These are phyloP conservation scores for Chrysolina oricalcia DNA, from an alignment of 2,888 invertebrate genomes.

Conservation along the genomic window DNA sequence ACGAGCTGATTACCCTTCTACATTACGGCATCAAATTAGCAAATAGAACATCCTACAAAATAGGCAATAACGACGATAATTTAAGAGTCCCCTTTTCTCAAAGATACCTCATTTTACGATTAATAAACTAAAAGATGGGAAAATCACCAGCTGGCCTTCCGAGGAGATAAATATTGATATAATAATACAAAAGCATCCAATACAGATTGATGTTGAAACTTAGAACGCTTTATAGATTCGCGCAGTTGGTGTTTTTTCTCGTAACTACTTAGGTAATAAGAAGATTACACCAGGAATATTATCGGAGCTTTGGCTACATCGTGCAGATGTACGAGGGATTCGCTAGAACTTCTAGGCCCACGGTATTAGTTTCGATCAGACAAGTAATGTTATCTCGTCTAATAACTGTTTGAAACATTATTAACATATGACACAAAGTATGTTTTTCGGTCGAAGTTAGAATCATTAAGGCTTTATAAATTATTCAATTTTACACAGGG, in stretches of 20 bases:
- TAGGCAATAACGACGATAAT: conserved; percentile 43
- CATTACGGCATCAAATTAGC: conserved; percentile 15
- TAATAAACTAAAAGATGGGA: conserved; percentile 65
- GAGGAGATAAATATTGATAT: conserved; percentile 64
- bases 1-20: conserved; percentile 9
- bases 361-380: not conserved
- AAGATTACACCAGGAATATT: conserved; percentile 54
- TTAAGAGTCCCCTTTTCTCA: conserved; percentile 47
- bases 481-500: too few relatives aligned
- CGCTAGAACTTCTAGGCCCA: not conserved
- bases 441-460: too few relatives aligned
- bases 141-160: conserved; percentile 60
- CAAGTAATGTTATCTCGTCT: too few relatives aligned
- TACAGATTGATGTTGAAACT: conserved; percentile 54
- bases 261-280: conserved; percentile 59
- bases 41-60: conserved; percentile 27
- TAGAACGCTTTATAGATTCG: conserved; percentile 55
- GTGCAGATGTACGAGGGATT: conserved; percentile 9
- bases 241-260: conserved; percentile 58
- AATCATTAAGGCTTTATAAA: too few relatives aligned
- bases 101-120: conserved; percentile 61
- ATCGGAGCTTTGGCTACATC: conserved; percentile 37
- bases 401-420: too few relatives aligned
- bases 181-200: conserved; percentile 53
- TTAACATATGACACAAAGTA: too few relatives aligned